These are phyloP conservation scores for Apostichopus japonicus DNA, from an alignment of 35 echinoderm and acorn worm species.

Conservation along the genomic window DNA sequence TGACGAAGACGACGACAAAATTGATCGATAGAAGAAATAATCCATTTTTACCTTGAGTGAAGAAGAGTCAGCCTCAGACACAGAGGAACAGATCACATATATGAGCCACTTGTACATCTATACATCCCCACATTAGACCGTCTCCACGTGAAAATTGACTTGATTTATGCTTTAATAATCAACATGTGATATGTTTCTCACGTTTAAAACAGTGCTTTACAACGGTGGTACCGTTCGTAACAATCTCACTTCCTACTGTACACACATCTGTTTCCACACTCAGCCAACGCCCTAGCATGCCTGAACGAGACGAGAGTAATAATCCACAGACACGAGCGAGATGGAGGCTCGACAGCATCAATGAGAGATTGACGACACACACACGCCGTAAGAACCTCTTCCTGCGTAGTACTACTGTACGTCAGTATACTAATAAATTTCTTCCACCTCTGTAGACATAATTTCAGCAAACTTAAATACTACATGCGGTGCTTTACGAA, in stretches of 20 bases:
- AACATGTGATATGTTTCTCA: not conserved
- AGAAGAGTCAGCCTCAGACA: constrained; percentile 20
- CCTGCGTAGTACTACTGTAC: not conserved
- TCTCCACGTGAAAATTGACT: constrained; percentile 20
- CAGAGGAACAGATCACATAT: constrained; percentile 57
- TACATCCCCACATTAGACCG: not conserved
- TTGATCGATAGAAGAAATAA: constrained; percentile 5
- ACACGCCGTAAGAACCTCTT: not conserved
- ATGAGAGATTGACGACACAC: not conserved
- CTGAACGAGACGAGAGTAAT: not conserved
- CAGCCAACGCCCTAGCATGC: constrained; percentile 52
- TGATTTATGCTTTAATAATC: not conserved
- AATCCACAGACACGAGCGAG: not conserved
- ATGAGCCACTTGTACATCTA: constrained; percentile 61
- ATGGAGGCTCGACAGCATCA: not conserved
- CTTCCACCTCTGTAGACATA: constrained; percentile 55
- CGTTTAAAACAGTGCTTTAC: not conserved
- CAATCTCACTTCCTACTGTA: not conserved
- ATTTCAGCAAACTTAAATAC: not conserved
- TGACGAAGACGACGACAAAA: not conserved
- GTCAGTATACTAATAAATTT: constrained; percentile 46
- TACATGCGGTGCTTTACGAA: not conserved
- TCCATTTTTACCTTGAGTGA: constrained; percentile 30
- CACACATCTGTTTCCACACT: constrained; percentile 40
- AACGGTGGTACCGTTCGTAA: not conserved